Evolutionary conservation across 2,113 vertebrate genomes (phyloP).

Genomic region (Ictalurus furcatus): DNA sequence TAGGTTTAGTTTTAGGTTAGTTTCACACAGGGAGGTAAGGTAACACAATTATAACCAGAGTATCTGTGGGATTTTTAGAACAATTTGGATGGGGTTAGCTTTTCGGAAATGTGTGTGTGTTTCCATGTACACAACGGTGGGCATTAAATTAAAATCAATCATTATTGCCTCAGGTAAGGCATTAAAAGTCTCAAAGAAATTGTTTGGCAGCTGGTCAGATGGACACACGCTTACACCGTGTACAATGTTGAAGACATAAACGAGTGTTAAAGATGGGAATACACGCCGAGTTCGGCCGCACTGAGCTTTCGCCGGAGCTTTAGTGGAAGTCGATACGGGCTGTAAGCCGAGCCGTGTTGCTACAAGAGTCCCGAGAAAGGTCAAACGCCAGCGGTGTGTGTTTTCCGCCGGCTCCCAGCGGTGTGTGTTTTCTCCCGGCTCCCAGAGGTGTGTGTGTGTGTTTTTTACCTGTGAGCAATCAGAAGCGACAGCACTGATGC

Average conservation of each 20-base stretch:
- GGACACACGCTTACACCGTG: background rate
- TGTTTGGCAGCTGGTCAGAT: background rate
- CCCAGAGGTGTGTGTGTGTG: conserved; percentile 60
- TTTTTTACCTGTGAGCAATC: conserved; percentile 64
- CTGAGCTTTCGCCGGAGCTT: conserved; percentile 69
- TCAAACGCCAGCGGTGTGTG: conserved; percentile 74
- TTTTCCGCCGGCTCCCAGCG: conserved; percentile 49
- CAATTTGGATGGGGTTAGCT: background rate
- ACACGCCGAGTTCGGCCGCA: background rate
- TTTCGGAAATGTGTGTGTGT: background rate
- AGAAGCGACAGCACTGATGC: conserved; percentile 61
- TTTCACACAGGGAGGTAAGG: background rate
- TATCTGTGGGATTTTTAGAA: background rate
- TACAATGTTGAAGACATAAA: background rate
- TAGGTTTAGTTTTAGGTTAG: background rate
- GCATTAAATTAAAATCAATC: background rate
- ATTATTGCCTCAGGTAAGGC: background rate
- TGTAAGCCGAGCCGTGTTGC: conserved; percentile 74
- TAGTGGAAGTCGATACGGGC: conserved; percentile 70
- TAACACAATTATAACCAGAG: background rate
- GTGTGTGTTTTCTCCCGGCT: conserved; percentile 61
- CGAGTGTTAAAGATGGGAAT: background rate
- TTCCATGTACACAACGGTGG: background rate
- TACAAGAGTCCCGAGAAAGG: conserved; percentile 76
- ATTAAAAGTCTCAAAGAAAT: background rate